Conservation (phyloP, 2,797 vertebrate species). For the Masticophis lateralis region DNA sequence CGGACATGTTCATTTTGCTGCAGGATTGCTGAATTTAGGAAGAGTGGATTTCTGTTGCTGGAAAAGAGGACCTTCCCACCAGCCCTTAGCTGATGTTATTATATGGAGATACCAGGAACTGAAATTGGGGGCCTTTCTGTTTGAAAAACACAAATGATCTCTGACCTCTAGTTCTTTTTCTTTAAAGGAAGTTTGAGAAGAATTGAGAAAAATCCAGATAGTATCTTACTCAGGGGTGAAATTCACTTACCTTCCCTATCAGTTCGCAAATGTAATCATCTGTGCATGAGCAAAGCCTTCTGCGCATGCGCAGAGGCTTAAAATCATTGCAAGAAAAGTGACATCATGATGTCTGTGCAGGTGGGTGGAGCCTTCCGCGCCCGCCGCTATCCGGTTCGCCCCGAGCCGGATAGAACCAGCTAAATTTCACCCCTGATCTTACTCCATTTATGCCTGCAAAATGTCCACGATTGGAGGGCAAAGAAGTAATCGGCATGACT, state of each 20-base stretch:
- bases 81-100: background rate
- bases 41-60: background rate
- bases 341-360: too few species aligned
- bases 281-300: too few species aligned
- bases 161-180: background rate
- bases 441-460: background rate
- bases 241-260: too few species aligned
- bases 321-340: too few species aligned
- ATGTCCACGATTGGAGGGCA: background rate
- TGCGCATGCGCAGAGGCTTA: too few species aligned
- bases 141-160: background rate
- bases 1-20: background rate
- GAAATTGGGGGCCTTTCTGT: background rate
- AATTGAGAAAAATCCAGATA: background rate
- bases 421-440: background rate
- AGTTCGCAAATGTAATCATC: too few species aligned
- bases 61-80: background rate
- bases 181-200: background rate
- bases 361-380: too few species aligned
- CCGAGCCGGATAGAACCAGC: too few species aligned
- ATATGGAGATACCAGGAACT: background rate
- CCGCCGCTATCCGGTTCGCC: too few species aligned
- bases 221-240: background rate
- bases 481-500: too few species aligned
- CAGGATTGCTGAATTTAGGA: background rate